These are phyloP conservation scores for Aspidiotus rigidus DNA, from an alignment of 2,888 invertebrate genomes.

Conservation along the genomic window DNA sequence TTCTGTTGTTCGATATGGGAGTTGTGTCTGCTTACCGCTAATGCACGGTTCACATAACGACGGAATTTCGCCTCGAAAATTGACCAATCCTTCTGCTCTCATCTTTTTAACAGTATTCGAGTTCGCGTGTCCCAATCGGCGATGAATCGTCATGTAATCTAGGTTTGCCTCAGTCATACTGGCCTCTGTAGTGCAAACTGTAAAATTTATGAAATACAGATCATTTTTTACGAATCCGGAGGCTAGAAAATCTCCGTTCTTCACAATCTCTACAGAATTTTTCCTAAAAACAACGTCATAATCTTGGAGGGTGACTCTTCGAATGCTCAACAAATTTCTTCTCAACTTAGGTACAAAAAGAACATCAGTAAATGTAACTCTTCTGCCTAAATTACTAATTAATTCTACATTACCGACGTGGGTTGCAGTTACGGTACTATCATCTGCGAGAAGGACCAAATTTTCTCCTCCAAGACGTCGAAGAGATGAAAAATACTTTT, in stretches of 20 bases:
- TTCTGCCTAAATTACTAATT: background rate
- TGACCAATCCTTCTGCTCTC: background rate
- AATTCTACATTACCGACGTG: background rate
- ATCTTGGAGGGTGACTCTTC: background rate
- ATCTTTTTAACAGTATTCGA: background rate
- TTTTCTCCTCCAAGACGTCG: background rate
- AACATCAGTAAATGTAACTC: background rate
- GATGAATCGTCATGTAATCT: background rate
- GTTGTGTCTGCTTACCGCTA: constrained; percentile 1
- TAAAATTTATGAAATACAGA: background rate
- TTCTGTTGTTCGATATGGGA: no score
- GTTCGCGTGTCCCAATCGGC: background rate
- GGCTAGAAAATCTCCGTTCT: background rate
- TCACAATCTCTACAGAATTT: background rate
- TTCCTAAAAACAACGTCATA: background rate
- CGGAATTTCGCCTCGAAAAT: background rate
- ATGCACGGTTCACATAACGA: background rate
- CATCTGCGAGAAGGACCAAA: background rate
- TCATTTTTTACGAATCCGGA: background rate
- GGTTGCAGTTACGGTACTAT: background rate
- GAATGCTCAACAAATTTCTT: constrained; percentile 1
- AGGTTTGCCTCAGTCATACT: background rate
- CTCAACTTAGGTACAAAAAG: background rate
- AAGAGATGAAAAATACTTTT: background rate
- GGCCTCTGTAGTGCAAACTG: background rate